Conservation (phyloP, 2,797 vertebrate species). For the Acanthurus tractus region DNA sequence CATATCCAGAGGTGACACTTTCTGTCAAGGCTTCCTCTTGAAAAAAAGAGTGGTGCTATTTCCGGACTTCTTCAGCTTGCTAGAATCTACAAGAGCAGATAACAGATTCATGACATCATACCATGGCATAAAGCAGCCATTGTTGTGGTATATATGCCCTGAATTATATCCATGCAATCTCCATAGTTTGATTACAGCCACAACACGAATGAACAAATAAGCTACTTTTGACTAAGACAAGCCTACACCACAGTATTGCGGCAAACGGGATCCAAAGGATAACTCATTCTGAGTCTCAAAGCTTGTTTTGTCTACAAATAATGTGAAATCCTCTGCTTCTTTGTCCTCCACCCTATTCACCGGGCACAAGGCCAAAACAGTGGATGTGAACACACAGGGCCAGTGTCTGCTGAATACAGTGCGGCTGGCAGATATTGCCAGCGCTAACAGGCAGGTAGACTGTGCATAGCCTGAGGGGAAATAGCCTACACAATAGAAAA, state of each 20-base stretch:
- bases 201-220: conserved; percentile 46
- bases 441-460: conserved; percentile 60
- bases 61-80: conserved; percentile 42
- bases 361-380: conserved; percentile 66
- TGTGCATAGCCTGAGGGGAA: conserved; percentile 56
- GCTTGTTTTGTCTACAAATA: conserved; percentile 81
- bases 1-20: conserved; percentile 63
- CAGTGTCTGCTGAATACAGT: conserved; percentile 62
- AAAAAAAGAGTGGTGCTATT: conserved; percentile 28
- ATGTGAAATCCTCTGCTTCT: conserved; percentile 70
- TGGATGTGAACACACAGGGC: conserved; percentile 66
- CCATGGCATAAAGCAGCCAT: conserved; percentile 71
- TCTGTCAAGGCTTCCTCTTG: conserved; percentile 52
- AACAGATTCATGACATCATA: conserved; percentile 75
- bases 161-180: conserved; percentile 32
- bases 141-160: conserved; percentile 60
- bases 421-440: conserved; percentile 55
- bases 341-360: conserved; percentile 61
- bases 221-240: conserved; percentile 50
- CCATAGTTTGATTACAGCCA: conserved; percentile 33
- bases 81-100: conserved; percentile 38
- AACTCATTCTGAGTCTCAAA: conserved; percentile 67
- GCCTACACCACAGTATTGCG: conserved; percentile 33
- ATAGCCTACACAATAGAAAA: conserved; percentile 34
- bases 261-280: conserved; percentile 57